Evolutionary conservation across 2,797 vertebrate species (phyloP), one percentile per base, ranked within the genome.

Genomic region (Huso huso): DNA sequence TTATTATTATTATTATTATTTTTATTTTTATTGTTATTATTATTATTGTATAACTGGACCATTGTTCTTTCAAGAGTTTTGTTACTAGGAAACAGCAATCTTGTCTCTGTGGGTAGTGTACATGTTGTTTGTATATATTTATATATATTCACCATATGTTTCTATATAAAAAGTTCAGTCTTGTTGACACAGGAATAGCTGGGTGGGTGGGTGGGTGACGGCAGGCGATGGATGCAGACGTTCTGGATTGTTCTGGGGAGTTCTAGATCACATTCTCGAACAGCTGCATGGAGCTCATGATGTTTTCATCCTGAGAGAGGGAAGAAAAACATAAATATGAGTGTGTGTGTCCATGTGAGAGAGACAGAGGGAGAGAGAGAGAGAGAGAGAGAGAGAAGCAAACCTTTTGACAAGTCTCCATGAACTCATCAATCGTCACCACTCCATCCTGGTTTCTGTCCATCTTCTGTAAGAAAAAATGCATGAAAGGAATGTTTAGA

Each of bases 371-470:
- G 12, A 1, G 6, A 57, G 9, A 8, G 8, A 37, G 23, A 37
- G 23, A 37, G 23, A 37, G 23, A 37, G 23, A 37, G 2, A 37
- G 23, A 37, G 2, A 37, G 23, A 37, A 37, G 6, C 82, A 79
- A 77, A 99, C 96, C 93, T 95, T 95, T 85, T 95, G 94, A 77
- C 96, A 99, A 1, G 95, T 93, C 78, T 97, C 94, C 61, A 98
- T 90, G 77, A 98, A 99, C 81, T 99, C 96, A 11, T 99, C 95
- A 0, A 98, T 96, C n/a, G 96, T 98, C 85, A 99, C 96, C 3
- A 98, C 91, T 0, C 96, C 96, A 0, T 98, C 96, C 48, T 91
- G 79, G 73, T 99, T 96, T 83, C 88, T 90, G 87, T 99, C 96
- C 96, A 99, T 99, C 88, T 98, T 99, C 96, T 99, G 78, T 48